Evolutionary conservation across 2,797 vertebrate species (phyloP).

Genomic region (Cacajao melanocephalus): DNA sequence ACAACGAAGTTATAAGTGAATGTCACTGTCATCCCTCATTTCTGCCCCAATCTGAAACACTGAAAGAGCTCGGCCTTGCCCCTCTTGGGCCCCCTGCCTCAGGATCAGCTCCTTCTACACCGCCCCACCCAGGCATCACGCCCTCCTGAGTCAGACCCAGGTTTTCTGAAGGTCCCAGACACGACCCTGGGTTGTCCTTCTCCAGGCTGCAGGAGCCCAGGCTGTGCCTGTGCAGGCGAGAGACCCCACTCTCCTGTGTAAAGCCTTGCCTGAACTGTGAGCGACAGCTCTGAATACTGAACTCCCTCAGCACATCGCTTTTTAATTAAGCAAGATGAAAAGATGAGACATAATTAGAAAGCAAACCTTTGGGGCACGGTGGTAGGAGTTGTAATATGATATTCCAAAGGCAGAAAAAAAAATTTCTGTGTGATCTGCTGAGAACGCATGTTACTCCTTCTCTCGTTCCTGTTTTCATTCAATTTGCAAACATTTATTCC

Average conservation of each 20-base stretch:
- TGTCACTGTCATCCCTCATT: not conserved
- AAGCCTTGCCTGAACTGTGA: not conserved
- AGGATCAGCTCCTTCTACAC: fast-evolving
- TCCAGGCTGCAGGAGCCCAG: not conserved
- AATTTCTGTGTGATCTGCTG: not conserved
- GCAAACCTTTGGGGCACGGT: not conserved
- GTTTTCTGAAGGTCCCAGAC: not conserved
- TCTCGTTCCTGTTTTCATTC: not conserved
- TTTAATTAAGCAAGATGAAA: not conserved
- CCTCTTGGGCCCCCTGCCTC: no score
- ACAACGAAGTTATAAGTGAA: not conserved
- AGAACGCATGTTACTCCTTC: no score
- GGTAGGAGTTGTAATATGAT: not conserved
- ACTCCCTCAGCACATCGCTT: not conserved
- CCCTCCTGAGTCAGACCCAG: not conserved
- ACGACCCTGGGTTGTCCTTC: not conserved
- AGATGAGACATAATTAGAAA: not conserved
- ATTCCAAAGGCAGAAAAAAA: not conserved
- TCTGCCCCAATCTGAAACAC: not conserved
- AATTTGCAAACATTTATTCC: not conserved
- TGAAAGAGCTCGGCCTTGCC: not conserved
- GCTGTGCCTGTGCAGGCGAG: not conserved
- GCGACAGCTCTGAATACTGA: no score
- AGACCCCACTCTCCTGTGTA: fast-evolving
- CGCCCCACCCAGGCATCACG: fast-evolving